Evolutionary conservation across 2,888 invertebrate species (phyloP), one percentile per base, ranked within the genome.

Genomic region (Platycheirus rosarum): DNA sequence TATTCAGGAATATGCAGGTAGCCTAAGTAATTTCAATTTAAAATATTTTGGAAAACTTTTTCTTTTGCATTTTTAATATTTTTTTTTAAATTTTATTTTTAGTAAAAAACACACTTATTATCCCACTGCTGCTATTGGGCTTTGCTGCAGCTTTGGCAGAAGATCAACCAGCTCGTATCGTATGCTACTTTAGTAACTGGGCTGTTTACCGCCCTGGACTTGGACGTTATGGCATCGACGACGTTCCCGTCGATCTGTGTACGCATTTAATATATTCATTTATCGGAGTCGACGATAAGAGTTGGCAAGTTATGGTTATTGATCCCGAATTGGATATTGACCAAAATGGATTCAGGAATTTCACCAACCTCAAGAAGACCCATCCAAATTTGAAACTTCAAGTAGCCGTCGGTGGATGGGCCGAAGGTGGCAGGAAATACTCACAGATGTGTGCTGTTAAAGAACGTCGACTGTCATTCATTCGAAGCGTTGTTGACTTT

Each of bases 381-480:
- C 93, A 95, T 88, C 96, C 97, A 0, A 89, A 93, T 26, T 91
- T 97, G 6, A 96, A 96, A 89, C 93, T 95, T 46, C 93, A 93
- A 91, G 92, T 97, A 0, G 97, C 97, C 0, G 95, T 97, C 0
- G 97, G 97, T 0, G 97, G 97, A 0, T 97, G 97, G 97, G 97
- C 94, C 0, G 97, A 97, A 88, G 97, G 97, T 11, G 97, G 97
- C 16, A 92, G 93, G 85, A 97, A 97, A 88, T 97, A 97, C 90
- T 97, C 97, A 0, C 92, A 93, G 57, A 94, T 97, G 93, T 96
- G 95, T 0, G 92, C 94, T 0, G 92, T 94, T 49, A 94, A 95
- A 86, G 92, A 92, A 62, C 92, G 93, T 16, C 92, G 97, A 60
- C 92, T 93, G 86, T 91, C 92, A 1, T 97, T 97, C 88, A 94